These are phyloP conservation scores for Epiperipatus broadwayi DNA, from an alignment of 2,888 invertebrate species.

Conservation along the genomic window DNA sequence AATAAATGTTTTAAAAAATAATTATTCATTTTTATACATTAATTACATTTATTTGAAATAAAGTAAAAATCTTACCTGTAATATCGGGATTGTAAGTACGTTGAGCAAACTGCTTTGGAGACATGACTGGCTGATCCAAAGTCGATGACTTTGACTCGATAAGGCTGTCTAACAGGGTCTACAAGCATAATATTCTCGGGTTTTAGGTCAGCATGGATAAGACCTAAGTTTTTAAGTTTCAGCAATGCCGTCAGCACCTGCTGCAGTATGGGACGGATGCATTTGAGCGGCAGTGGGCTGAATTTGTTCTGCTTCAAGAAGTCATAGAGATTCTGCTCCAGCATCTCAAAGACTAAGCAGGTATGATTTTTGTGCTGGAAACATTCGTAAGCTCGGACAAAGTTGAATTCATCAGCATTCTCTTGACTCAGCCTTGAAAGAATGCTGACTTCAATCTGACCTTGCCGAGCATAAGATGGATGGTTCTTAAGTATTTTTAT, in stretches of 20 bases:
- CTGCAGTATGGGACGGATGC: conserved; percentile 94
- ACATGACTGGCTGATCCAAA: conserved; percentile 98
- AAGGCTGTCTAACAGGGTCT: conserved; percentile 91
- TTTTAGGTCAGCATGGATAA: conserved; percentile 98
- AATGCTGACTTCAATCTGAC: conserved; percentile 97
- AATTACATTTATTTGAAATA: conserved; percentile 1
- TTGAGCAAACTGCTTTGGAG: conserved; percentile 97
- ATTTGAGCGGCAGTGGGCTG: conserved; percentile 90
- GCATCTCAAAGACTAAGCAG: conserved; percentile 98
- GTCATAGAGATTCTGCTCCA: conserved; percentile 99
- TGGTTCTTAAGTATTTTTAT: conserved; percentile 99
- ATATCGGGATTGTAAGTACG: conserved; percentile 95
- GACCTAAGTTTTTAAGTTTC: conserved; percentile 83
- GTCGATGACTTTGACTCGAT: conserved; percentile 97
- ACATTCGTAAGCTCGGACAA: conserved; percentile 98
- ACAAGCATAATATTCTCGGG: conserved; percentile 99
- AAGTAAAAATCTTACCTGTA: conserved; percentile 42
- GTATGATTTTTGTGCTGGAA: conserved; percentile 99
- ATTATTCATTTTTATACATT: background rate
- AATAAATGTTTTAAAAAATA: background rate
- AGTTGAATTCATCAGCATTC: conserved; percentile 98
- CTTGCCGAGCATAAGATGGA: conserved; percentile 98
- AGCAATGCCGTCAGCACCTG: conserved; percentile 69
- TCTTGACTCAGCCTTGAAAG: conserved; percentile 80
- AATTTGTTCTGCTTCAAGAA: conserved; percentile 99